Conservation (phyloP, 2,888 invertebrate species). For the Chorisops tibialis region DNA sequence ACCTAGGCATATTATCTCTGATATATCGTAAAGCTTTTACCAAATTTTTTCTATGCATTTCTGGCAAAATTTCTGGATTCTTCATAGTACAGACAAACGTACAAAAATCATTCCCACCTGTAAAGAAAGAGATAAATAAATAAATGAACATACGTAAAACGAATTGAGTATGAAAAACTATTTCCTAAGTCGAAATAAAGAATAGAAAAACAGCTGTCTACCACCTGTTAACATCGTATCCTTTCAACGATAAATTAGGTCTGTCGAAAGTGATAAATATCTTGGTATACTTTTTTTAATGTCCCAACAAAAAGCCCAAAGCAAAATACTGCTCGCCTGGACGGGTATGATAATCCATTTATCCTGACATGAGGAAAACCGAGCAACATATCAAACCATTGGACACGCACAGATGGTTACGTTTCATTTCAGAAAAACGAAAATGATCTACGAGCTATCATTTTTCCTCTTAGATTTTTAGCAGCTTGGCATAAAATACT, state of each 20-base stretch:
- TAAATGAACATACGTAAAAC: too few species aligned
- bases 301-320: background rate
- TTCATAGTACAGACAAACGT: constrained; percentile 51
- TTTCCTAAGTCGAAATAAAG: too few species aligned
- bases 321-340: background rate
- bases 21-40: constrained; percentile 51
- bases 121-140: constrained; percentile 17
- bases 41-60: constrained; percentile 51
- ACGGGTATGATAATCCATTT: constrained; percentile 22
- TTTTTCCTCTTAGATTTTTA: background rate
- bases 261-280: constrained; percentile 26
- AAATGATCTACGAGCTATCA: constrained; percentile 5
- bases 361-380: constrained; percentile 10
- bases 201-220: background rate
- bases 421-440: constrained; percentile 9
- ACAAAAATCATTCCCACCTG: constrained; percentile 57
- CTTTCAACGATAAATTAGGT: constrained; percentile 11
- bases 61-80: constrained; percentile 45
- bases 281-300: background rate
- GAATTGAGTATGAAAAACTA: background rate
- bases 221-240: constrained; percentile 3
- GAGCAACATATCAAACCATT: background rate
- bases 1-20: constrained; percentile 56
- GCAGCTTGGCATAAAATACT: too few species aligned
- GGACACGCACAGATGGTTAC: constrained; percentile 21